Percentiles rank a stretch among this genome's conserved stretches.
These are phyloP conservation scores for Trichogramma dendrolimi DNA, from an alignment of 2,888 invertebrate genomes.

Conservation along the genomic window DNA sequence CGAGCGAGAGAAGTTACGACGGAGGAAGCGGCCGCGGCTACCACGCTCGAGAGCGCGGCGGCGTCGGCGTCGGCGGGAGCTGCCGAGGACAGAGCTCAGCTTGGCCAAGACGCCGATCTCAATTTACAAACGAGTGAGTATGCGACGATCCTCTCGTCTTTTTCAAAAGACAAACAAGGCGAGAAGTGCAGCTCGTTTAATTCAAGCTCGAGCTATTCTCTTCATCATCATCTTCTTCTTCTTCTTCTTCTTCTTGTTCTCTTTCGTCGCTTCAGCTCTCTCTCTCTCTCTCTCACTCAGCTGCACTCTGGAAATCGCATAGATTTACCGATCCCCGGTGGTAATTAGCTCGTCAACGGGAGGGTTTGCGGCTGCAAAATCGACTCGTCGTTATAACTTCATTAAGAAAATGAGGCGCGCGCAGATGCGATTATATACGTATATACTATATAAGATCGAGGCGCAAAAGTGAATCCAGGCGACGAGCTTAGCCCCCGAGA, in stretches of 20 bases:
- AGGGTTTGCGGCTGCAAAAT: neutral
- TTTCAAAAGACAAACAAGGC: no score
- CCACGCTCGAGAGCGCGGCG: constrained; percentile 52
- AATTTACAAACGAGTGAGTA: constrained; percentile 60
- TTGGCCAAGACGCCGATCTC: constrained; percentile 56
- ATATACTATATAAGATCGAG: neutral
- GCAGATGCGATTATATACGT: constrained; percentile 39
- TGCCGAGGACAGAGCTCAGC: constrained; percentile 36
- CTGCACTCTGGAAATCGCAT: neutral
- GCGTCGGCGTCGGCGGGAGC: neutral
- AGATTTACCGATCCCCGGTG: no score
- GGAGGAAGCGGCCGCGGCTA: constrained; percentile 54
- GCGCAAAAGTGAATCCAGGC: neutral
- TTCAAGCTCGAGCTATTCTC: neutral
- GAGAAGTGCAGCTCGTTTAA: no score
- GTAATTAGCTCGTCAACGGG: neutral
- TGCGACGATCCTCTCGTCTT: constrained; percentile 7
- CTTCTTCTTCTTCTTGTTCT: neutral
- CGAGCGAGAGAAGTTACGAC: constrained; percentile 52
- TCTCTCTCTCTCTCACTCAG: neutral
- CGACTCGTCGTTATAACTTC: constrained; percentile 32
- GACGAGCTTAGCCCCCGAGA: neutral
- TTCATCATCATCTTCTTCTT: neutral
- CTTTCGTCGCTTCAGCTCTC: neutral
- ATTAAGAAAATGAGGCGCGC: constrained; percentile 42